Conservation (phyloP, 2,888 invertebrate species). For the Quadriops clusia region DNA sequence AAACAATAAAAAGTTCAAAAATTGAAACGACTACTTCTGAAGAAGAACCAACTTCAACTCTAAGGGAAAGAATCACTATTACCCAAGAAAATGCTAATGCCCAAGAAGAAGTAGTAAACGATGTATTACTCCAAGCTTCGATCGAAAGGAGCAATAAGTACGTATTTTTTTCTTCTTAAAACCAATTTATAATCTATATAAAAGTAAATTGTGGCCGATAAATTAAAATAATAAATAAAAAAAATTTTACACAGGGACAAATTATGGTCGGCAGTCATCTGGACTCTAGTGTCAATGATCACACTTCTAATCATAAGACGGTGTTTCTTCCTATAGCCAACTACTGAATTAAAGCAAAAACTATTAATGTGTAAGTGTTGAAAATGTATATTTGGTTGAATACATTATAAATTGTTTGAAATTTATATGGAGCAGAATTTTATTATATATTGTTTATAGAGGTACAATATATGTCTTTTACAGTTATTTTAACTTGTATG, state of each 20-base stretch:
- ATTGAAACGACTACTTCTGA: slow-evolving; percentile 15
- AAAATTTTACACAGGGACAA: slow-evolving; percentile 37
- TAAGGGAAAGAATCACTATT: slow-evolving; percentile 12
- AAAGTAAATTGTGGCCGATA: not conserved
- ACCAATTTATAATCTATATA: too few species aligned
- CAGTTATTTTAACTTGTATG: too few species aligned
- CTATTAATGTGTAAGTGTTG: slow-evolving; percentile 4
- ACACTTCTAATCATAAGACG: slow-evolving; percentile 38
- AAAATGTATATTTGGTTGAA: not conserved
- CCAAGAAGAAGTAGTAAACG: slow-evolving; percentile 10
- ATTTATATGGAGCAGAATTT: slow-evolving; percentile 1
- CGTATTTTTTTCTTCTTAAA: slow-evolving; percentile 14
- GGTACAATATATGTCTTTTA: too few species aligned
- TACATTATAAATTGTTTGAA: not conserved
- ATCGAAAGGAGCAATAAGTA: slow-evolving; percentile 32
- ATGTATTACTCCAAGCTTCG: slow-evolving; percentile 24
- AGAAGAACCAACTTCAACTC: slow-evolving; percentile 20
- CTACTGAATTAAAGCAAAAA: too few species aligned
- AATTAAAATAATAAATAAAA: slow-evolving; percentile 17
- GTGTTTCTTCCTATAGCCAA: slow-evolving; percentile 35
- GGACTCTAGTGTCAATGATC: slow-evolving; percentile 37
- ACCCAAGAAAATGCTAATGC: not conserved
- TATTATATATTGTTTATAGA: too few species aligned
- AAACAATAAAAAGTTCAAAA: slow-evolving; percentile 21
- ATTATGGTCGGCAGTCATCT: slow-evolving; percentile 39